These are phyloP conservation scores for Alsophila aescularia DNA, from an alignment of 2,888 invertebrate species.

Conservation along the genomic window DNA sequence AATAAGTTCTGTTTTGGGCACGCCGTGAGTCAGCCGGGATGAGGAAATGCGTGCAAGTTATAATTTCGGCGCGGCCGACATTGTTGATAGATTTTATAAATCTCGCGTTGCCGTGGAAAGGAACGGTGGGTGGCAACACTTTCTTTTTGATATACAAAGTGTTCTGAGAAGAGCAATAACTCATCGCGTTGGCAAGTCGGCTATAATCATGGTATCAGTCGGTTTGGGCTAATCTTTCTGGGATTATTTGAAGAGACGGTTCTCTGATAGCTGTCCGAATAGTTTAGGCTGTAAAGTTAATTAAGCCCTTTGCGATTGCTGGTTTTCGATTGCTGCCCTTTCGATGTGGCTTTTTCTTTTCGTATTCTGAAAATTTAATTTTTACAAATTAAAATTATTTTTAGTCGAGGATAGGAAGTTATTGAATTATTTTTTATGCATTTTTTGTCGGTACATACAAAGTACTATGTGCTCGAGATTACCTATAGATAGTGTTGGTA, in stretches of 20 bases:
- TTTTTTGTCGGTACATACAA: no score
- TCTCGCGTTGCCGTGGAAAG: constrained; percentile 56
- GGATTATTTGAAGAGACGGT: constrained; percentile 17
- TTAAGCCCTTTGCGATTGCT: constrained; percentile 1
- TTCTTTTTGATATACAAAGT: constrained; percentile 35
- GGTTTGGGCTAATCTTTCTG: constrained; percentile 22
- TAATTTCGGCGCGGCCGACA: constrained; percentile 78
- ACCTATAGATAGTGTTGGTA: no score
- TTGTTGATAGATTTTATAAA: constrained; percentile 73
- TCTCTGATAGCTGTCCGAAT: constrained; percentile 20
- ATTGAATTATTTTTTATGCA: no score
- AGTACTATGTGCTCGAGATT: no score
- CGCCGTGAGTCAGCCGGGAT: constrained; percentile 77
- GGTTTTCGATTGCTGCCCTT: neutral
- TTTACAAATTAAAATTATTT: no score
- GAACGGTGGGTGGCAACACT: constrained; percentile 46
- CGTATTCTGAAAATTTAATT: neutral
- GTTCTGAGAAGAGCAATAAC: constrained; percentile 34
- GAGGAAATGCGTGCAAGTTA: constrained; percentile 83
- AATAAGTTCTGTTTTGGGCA: constrained; percentile 82
- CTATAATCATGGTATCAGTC: constrained; percentile 34
- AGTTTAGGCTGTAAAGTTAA: constrained; percentile 13
- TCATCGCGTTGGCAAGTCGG: constrained; percentile 26
- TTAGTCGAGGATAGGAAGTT: no score
- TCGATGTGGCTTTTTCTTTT: neutral